phyloP scores from a whole-genome alignment of 2,888 invertebrate species.

The Branchellion lobata region DNA sequence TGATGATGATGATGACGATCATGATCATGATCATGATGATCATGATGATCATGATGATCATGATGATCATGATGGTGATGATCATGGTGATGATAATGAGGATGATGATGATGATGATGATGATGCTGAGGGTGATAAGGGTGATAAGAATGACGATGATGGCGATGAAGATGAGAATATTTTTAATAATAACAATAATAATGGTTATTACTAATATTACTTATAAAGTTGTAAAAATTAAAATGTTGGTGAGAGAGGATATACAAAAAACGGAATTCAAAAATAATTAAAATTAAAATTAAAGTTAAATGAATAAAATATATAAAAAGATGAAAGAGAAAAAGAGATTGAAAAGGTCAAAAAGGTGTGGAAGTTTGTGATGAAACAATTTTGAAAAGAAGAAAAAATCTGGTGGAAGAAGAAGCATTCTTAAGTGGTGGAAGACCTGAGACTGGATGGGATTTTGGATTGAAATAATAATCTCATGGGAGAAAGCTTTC shows the following conservation, averaged over 20 bases:
- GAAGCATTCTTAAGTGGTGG: too few relatives aligned
- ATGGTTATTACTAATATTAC: background rate
- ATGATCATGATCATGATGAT: constrained; percentile 1
- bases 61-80: constrained; percentile 28
- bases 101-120: constrained; percentile 30
- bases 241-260: background rate
- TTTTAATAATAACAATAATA: background rate
- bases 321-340: background rate
- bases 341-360: too few relatives aligned
- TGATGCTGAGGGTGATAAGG: constrained; percentile 34
- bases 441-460: too few relatives aligned
- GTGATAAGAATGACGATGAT: constrained; percentile 32
- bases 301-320: background rate
- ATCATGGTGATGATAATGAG: constrained; percentile 24
- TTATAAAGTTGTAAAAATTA: background rate
- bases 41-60: constrained; percentile 28
- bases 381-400: too few relatives aligned
- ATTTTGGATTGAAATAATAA: too few relatives aligned
- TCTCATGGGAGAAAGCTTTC: too few relatives aligned
- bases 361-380: too few relatives aligned
- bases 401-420: too few relatives aligned
- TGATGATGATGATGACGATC: constrained; percentile 37
- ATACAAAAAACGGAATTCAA: background rate
- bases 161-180: constrained; percentile 1
- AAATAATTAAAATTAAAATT: background rate